Evolutionary conservation across 2,113 vertebrate species (phyloP).

Genomic region (Elachura formosa): DNA sequence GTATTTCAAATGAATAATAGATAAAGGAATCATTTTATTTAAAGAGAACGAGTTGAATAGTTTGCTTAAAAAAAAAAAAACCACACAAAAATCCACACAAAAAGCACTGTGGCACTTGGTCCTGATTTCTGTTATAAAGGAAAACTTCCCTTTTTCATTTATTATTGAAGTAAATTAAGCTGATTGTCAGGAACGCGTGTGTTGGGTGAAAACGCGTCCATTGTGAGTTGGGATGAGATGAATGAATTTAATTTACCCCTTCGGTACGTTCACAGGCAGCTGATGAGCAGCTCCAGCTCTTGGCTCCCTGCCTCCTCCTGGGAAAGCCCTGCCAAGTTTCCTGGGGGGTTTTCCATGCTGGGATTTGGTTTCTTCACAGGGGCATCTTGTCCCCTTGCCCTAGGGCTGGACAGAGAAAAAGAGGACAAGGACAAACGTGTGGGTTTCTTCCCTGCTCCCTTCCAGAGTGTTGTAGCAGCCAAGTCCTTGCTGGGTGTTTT

Average conservation of each 20-base stretch:
- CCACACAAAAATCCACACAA: not conserved
- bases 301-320: not conserved
- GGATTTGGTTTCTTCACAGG: not conserved
- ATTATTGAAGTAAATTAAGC: constrained; percentile 72
- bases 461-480: fast-evolving
- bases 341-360: not conserved
- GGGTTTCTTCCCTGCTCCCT: not conserved
- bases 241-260: constrained; percentile 72
- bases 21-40: constrained; percentile 68
- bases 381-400: not conserved
- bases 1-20: constrained; percentile 62
- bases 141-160: constrained; percentile 57
- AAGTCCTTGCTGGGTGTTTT: not conserved
- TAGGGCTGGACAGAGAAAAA: not conserved
- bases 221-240: constrained; percentile 54
- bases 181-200: constrained; percentile 64
- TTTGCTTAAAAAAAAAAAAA: constrained; percentile 31
- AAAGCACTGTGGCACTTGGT: not conserved
- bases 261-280: not conserved
- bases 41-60: constrained; percentile 55
- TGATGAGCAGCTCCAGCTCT: not conserved
- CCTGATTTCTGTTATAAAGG: not conserved
- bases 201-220: constrained; percentile 17
- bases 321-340: not conserved
- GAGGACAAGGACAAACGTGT: not conserved